A percentile compares a stretch with the other conserved stretches of the same genome.
phyloP scores from a whole-genome alignment of 2,113 vertebrate genomes.

The Pollimyrus isidori region DNA sequence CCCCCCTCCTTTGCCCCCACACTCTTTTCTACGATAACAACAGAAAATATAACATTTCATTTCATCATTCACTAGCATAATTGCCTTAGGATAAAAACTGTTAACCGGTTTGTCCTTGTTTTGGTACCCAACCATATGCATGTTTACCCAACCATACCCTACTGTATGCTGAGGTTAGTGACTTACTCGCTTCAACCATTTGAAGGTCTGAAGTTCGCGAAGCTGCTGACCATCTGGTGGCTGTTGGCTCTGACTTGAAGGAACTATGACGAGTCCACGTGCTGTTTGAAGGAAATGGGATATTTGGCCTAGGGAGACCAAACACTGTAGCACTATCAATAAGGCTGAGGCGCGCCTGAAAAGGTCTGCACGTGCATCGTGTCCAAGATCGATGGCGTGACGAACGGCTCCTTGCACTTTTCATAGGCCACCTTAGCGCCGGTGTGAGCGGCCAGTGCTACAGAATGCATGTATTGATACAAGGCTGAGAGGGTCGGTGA shows the following conservation, averaged over 20 bases:
- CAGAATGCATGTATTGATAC: constrained; percentile 56
- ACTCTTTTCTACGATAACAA: too few relatives aligned
- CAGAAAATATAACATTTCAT: too few relatives aligned
- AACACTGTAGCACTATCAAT: not conserved
- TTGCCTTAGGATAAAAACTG: too few relatives aligned
- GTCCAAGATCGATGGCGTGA: constrained; percentile 38
- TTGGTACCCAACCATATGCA: not conserved
- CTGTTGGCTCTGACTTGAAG: not conserved
- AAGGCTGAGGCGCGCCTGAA: not conserved
- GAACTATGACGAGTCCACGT: not conserved
- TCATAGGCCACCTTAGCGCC: constrained; percentile 29
- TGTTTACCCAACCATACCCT: not conserved
- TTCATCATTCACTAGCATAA: too few relatives aligned
- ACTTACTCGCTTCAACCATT: not conserved
- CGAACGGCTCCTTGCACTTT: constrained; percentile 50
- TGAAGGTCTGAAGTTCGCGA: not conserved
- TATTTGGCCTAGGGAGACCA: not conserved
- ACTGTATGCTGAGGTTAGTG: not conserved
- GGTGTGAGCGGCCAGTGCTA: constrained; percentile 21
- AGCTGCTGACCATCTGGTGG: not conserved
- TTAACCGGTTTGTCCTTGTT: too few relatives aligned
- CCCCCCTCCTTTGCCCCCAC: too few relatives aligned
- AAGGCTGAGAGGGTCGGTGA: constrained; percentile 54
- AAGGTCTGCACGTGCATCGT: too few relatives aligned
- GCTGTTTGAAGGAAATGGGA: not conserved